phyloP scores from a whole-genome alignment of 2,888 invertebrate species.

The Capitulum mitella region DNA sequence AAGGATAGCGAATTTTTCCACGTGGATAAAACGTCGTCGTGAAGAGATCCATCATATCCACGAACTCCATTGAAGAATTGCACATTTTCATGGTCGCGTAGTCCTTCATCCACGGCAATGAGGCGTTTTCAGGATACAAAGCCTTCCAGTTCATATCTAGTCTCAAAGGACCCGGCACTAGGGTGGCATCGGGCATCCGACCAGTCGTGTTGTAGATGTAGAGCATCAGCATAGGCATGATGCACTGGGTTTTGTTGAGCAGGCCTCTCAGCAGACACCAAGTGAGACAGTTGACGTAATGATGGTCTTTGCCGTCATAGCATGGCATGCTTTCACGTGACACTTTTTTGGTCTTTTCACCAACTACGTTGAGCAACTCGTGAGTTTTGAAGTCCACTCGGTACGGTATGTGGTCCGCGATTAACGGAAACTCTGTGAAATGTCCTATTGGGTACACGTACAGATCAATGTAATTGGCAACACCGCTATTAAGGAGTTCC shows the following conservation, averaged over 20 bases:
- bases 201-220: conserved; percentile 3
- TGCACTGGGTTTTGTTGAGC: neutral
- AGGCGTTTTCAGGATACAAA: neutral
- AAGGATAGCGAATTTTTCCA: neutral
- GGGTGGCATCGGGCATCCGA: neutral
- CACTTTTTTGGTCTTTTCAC: neutral
- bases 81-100: neutral
- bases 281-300: neutral
- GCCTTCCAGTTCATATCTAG: neutral
- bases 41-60: neutral
- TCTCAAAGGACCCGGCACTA: no score
- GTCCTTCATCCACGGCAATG: neutral
- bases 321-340: neutral
- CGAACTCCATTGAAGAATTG: neutral
- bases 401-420: neutral
- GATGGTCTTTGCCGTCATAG: neutral
- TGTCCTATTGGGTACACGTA: neutral
- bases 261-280: conserved; percentile 2
- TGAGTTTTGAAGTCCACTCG: neutral
- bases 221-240: neutral
- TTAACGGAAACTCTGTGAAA: conserved; percentile 1
- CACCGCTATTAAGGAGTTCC: no score
- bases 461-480: neutral
- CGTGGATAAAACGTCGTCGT: neutral
- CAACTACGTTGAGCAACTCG: neutral